These are phyloP conservation scores for Lasioglossum leucozonium DNA, from an alignment of 2,888 invertebrate species.

Conservation along the genomic window DNA sequence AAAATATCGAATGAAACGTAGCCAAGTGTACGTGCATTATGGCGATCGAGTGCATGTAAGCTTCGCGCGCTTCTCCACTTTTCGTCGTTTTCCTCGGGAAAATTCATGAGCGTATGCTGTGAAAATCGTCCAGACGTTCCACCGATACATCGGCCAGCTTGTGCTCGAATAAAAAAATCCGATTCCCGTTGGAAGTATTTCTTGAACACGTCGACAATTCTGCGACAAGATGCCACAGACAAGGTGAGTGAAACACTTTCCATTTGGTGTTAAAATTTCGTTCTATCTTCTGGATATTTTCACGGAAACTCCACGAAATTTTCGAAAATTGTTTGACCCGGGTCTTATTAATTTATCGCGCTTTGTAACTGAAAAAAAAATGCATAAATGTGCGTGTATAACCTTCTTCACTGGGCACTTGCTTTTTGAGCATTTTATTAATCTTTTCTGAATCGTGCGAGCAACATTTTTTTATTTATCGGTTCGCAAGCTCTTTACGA, in stretches of 20 bases:
- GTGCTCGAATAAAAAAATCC: constrained; percentile 45
- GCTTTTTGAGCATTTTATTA: constrained; percentile 8
- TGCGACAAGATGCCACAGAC: constrained; percentile 81
- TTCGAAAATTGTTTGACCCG: neutral
- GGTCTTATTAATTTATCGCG: neutral
- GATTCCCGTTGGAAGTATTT: constrained; percentile 51
- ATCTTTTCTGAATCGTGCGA: constrained; percentile 18
- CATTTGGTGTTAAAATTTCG: constrained; percentile 59
- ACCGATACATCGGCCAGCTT: constrained; percentile 17
- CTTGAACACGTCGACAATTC: constrained; percentile 74
- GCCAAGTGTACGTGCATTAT: constrained; percentile 76
- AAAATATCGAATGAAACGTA: constrained; percentile 61
- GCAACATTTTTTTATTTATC: neutral
- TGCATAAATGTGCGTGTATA: constrained; percentile 63
- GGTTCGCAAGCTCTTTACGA: neutral
- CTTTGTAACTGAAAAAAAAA: neutral
- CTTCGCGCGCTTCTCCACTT: constrained; percentile 72
- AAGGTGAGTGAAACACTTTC: constrained; percentile 77
- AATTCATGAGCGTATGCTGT: constrained; percentile 25
- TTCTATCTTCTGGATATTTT: constrained; percentile 21
- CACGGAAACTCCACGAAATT: neutral
- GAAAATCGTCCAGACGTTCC: constrained; percentile 25
- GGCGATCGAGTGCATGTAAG: constrained; percentile 78
- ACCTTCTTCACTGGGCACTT: constrained; percentile 61
- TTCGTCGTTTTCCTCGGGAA: constrained; percentile 57